Base-by-base conservation (phyloP, 2,888 invertebrate species). In the Tortrix viridana region DNA sequence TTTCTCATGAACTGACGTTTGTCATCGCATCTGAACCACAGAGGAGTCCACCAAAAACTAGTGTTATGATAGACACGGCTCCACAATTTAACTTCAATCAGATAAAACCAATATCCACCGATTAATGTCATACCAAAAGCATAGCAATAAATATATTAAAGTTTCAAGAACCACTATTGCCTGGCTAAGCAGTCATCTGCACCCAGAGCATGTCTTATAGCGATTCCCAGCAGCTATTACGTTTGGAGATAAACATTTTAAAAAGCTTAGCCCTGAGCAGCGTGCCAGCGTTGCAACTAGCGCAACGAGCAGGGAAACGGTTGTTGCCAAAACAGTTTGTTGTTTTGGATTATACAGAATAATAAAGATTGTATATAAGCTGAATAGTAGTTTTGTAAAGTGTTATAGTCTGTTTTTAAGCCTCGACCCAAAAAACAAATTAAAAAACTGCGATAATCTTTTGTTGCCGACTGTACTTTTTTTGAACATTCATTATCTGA, bases 231-330 rank as follows among this genome's bases (percentile, higher is more conserved):
- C 23, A 37, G 44, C 20, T 32, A 18, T 43, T 50, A 50, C 43
- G 61, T 61, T 32, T 19, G 22, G 18, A 44, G 44, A 56, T 61
- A 61, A 55, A 50, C 56, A 56, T 61, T 60, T 56, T 38, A 37
- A 48, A 61, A 50, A 19, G 55, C n/a, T 50, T 50, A 43, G 44
- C 37, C 23, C 37, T 20, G 48, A 41, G 46, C 44, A 18, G 12
- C 55, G 37, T 44, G 55, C 50, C 55, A 55, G 19, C 55, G 5
- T 43, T 20, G 20, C 23, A 32, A 26, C 47, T 47, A 32, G 32
- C 32, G 19, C n/a, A 53, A 23, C 52, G 22, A 20, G 12, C 22
- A 44, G 38, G 48, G 46, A 47, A 20, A n/a, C 9, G 23, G 26
- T 32, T 16, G 43, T n/a, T 20, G 48, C 48, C 53, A 26, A 53